phyloP scores from a whole-genome alignment of 2,888 invertebrate species.

The Cosmia pyralina region DNA sequence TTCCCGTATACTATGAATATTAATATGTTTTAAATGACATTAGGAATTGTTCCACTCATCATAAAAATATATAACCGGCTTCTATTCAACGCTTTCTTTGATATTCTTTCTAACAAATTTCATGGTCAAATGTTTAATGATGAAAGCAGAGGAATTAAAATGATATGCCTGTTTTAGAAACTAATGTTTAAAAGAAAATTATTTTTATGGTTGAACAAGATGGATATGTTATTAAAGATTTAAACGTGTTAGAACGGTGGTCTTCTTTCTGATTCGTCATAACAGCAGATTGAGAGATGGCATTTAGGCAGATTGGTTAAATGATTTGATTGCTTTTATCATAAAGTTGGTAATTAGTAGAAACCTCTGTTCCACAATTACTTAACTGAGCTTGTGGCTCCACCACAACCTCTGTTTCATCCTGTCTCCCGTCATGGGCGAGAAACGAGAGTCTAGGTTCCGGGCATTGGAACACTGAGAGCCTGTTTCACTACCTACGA shows the following conservation, averaged over 20 bases:
- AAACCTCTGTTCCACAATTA: background rate
- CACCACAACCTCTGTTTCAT: too few species aligned
- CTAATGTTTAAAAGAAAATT: conserved; percentile 2
- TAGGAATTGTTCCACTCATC: conserved; percentile 70
- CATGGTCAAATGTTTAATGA: conserved; percentile 35
- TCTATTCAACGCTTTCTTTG: conserved; percentile 64
- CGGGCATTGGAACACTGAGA: background rate
- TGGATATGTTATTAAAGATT: background rate
- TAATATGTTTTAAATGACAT: conserved; percentile 57
- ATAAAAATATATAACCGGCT: conserved; percentile 70
- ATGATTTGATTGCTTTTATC: background rate
- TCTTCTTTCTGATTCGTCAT: background rate
- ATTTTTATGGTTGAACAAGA: background rate
- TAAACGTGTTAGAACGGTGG: background rate
- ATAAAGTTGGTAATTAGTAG: background rate
- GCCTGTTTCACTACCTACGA: too few species aligned
- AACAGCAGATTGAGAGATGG: background rate
- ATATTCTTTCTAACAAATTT: conserved; percentile 44
- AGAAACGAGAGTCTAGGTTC: background rate
- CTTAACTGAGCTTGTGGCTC: background rate
- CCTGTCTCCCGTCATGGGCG: background rate
- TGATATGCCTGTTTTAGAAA: conserved; percentile 10
- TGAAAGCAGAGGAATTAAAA: conserved; percentile 25
- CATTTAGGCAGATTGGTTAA: background rate
- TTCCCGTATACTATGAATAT: conserved; percentile 52